A percentile compares a stretch with the other conserved stretches of the same genome.
Evolutionary conservation across 2,888 invertebrate genomes (phyloP).

Genomic region (Argyresthia albistria): DNA sequence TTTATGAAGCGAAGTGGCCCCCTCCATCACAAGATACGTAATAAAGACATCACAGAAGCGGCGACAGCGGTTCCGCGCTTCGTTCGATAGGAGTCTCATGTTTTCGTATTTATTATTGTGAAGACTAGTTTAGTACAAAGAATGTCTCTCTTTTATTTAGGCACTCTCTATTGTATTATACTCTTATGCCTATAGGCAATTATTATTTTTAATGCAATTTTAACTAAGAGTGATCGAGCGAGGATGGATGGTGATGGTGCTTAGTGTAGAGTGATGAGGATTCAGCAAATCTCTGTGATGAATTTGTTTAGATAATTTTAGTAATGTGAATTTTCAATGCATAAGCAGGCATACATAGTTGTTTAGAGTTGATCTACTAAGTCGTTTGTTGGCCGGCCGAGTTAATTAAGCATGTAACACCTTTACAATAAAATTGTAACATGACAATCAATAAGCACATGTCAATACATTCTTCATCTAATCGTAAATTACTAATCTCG

Average conservation of each 20-base stretch:
- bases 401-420: conserved; percentile 16
- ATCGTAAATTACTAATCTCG: too few relatives aligned
- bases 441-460: conserved; percentile 34
- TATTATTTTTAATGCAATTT: conserved; percentile 35
- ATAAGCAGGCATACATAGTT: conserved; percentile 15
- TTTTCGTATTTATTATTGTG: conserved; percentile 53
- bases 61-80: conserved; percentile 4
- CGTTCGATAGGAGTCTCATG: conserved; percentile 54
- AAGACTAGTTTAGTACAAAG: conserved; percentile 64
- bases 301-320: conserved; percentile 54
- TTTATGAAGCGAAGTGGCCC: too few relatives aligned
- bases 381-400: conserved; percentile 29
- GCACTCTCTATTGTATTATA: conserved; percentile 66
- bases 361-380: not conserved
- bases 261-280: conserved; percentile 41
- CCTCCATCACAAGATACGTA: conserved; percentile 37
- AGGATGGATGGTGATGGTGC: conserved; percentile 51
- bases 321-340: conserved; percentile 47
- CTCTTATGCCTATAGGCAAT: conserved; percentile 30
- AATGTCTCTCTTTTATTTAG: conserved; percentile 66
- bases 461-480: conserved; percentile 20
- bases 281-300: conserved; percentile 65
- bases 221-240: conserved; percentile 30
- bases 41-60: conserved; percentile 60
- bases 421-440: conserved; percentile 24